Percentiles rank a stretch among this genome's conserved stretches.
These are phyloP conservation scores for Ladona fulva DNA, from an alignment of 1,140 invertebrate genomes.

Conservation along the genomic window DNA sequence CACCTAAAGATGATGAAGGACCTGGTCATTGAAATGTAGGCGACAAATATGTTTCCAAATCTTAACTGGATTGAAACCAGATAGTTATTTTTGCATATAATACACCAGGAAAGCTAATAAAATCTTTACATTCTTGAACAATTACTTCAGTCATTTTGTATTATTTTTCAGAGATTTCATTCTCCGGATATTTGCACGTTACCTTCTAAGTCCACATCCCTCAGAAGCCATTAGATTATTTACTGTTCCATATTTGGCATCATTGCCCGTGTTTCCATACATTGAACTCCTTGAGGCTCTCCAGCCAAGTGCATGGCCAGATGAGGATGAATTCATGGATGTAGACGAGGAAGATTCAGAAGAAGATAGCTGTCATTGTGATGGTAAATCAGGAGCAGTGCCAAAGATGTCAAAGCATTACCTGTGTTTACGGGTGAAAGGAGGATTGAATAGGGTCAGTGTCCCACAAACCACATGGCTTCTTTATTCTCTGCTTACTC, in stretches of 20 bases:
- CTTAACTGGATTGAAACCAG: too few relatives aligned
- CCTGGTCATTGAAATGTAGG: too few relatives aligned
- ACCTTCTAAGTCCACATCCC: constrained; percentile 43
- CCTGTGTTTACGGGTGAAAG: constrained; percentile 9
- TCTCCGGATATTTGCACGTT: constrained; percentile 39
- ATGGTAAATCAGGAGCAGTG: not conserved
- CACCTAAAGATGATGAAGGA: too few relatives aligned
- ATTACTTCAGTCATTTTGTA: constrained; percentile 30
- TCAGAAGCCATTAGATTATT: constrained; percentile 46
- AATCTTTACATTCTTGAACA: too few relatives aligned
- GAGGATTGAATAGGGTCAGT: constrained; percentile 24
- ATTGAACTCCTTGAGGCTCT: constrained; percentile 30
- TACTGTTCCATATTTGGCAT: constrained; percentile 43
- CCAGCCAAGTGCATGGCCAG: not conserved
- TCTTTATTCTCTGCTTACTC: constrained; percentile 52
- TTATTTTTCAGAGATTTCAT: constrained; percentile 34
- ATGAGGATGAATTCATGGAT: constrained; percentile 12
- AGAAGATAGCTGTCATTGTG: not conserved
- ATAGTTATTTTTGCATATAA: too few relatives aligned
- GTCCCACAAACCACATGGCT: constrained; percentile 28
- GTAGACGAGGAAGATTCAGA: not conserved
- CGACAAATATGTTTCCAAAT: too few relatives aligned
- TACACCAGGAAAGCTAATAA: too few relatives aligned
- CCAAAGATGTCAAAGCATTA: constrained; percentile 26
- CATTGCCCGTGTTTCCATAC: constrained; percentile 42